These are phyloP conservation scores for Saguinus imperator DNA, from an alignment of 2,113 vertebrate genomes.

Conservation along the genomic window DNA sequence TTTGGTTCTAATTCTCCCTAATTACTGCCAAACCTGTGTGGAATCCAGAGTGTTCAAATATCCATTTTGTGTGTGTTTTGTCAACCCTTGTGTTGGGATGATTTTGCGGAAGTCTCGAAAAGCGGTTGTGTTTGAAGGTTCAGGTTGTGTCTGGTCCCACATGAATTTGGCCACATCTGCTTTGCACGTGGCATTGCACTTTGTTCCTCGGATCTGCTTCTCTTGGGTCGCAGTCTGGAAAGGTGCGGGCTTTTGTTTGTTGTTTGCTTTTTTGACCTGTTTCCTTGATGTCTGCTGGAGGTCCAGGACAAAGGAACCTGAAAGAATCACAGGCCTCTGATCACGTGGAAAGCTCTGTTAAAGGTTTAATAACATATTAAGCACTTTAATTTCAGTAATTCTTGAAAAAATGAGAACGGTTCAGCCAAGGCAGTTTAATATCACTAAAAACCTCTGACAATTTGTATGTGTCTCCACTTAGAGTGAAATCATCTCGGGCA, in stretches of 20 bases:
- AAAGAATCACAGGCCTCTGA: constrained; percentile 1
- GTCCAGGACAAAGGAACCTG: neutral
- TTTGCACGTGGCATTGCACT: constrained; percentile 55
- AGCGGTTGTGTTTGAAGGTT: neutral
- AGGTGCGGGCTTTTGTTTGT: neutral
- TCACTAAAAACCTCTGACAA: constrained; percentile 45
- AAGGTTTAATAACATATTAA: neutral
- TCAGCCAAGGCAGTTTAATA: constrained; percentile 42
- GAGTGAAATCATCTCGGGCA: constrained; percentile 31
- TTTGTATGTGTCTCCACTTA: neutral
- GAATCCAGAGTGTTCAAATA: neutral
- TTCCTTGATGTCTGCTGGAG: neutral
- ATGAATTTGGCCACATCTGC: constrained; percentile 54
- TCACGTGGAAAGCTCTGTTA: neutral
- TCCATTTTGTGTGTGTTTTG: neutral
- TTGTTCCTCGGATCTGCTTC: constrained; percentile 50
- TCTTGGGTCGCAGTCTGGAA: constrained; percentile 57
- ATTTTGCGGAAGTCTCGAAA: constrained; percentile 11
- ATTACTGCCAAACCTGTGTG: neutral
- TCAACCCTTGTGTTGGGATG: neutral
- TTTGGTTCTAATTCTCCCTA: neutral
- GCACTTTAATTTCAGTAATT: constrained; percentile 41
- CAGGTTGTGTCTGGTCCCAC: neutral
- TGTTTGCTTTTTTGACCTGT: neutral
- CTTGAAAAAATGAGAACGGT: neutral